Percentiles rank a stretch among this genome's conserved stretches.
Evolutionary conservation across 2,888 invertebrate genomes (phyloP).

Genomic region (Perizoma affinitatum): DNA sequence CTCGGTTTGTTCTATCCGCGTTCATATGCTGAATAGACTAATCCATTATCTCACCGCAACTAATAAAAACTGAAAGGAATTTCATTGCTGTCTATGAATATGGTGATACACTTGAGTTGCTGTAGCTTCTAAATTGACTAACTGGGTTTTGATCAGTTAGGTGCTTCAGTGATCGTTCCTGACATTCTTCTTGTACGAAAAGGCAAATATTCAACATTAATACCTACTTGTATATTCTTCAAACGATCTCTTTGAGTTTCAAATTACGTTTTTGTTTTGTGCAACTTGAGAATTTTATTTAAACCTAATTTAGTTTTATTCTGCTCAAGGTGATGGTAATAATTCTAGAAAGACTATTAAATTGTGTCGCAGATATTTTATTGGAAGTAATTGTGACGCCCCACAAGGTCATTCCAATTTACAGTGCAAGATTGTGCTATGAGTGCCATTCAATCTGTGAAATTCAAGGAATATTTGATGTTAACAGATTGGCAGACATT

Average conservation of each 20-base stretch:
- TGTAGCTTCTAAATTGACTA: conserved; percentile 19
- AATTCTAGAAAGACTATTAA: no score
- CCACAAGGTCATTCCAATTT: conserved; percentile 22
- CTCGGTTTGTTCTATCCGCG: conserved; percentile 65
- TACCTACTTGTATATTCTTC: no score
- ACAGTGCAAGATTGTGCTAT: not conserved
- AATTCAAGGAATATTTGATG: conserved; percentile 6
- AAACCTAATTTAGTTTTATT: not conserved
- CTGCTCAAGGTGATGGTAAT: conserved; percentile 1
- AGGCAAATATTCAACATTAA: no score
- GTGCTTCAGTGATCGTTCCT: no score
- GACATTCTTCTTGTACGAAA: no score
- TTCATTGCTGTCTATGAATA: conserved; percentile 52
- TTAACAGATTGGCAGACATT: conserved; percentile 19
- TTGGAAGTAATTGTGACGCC: conserved; percentile 8
- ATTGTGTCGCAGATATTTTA: conserved; percentile 4
- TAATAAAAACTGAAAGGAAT: conserved; percentile 79
- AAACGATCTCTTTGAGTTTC: no score
- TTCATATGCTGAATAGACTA: conserved; percentile 70
- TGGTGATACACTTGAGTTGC: conserved; percentile 41
- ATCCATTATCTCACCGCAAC: conserved; percentile 77
- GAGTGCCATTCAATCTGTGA: conserved; percentile 15
- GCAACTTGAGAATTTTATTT: no score
- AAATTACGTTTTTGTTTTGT: no score
- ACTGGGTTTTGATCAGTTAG: conserved; percentile 4